Percentiles rank a stretch among this genome's conserved stretches.
These are phyloP conservation scores for Caenorhabditis briggsae DNA, from an alignment of 1,140 invertebrate genomes.

Conservation along the genomic window DNA sequence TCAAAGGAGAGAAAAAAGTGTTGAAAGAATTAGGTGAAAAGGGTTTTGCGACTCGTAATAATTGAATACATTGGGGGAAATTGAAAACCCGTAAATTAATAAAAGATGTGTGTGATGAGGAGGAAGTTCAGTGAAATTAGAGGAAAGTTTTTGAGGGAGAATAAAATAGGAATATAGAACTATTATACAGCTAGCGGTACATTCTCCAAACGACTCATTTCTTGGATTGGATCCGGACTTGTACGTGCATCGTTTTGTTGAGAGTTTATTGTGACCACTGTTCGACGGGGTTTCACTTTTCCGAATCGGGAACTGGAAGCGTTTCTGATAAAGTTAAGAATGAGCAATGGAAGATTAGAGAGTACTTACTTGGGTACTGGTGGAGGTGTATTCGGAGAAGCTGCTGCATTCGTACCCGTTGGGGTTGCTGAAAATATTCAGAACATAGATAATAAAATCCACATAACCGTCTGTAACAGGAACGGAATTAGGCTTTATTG, in stretches of 20 bases:
- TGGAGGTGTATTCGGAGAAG: constrained; percentile 27
- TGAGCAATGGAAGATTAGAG: no score
- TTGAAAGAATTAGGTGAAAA: not conserved
- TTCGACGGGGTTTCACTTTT: constrained; percentile 45
- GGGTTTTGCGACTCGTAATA: not conserved
- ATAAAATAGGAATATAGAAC: not conserved
- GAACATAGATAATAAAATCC: no score
- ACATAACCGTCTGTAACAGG: no score
- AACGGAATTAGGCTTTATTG: no score
- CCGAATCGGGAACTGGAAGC: constrained; percentile 33
- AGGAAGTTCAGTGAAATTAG: not conserved
- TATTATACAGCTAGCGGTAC: constrained; percentile 35
- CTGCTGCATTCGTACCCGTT: not conserved
- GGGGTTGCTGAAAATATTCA: not conserved
- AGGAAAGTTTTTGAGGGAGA: not conserved
- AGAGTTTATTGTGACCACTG: constrained; percentile 44
- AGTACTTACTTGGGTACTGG: constrained; percentile 23
- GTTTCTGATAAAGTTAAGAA: not conserved
- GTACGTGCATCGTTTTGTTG: constrained; percentile 42
- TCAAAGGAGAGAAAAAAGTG: constrained; percentile 1
- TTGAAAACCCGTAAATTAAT: not conserved
- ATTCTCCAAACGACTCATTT: constrained; percentile 49
- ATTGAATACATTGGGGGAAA: constrained; percentile 46
- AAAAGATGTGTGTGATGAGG: constrained; percentile 29
- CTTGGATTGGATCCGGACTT: constrained; percentile 32